Conservation (phyloP, 2,113 vertebrate genomes). For the Microcebus murinus region DNA sequence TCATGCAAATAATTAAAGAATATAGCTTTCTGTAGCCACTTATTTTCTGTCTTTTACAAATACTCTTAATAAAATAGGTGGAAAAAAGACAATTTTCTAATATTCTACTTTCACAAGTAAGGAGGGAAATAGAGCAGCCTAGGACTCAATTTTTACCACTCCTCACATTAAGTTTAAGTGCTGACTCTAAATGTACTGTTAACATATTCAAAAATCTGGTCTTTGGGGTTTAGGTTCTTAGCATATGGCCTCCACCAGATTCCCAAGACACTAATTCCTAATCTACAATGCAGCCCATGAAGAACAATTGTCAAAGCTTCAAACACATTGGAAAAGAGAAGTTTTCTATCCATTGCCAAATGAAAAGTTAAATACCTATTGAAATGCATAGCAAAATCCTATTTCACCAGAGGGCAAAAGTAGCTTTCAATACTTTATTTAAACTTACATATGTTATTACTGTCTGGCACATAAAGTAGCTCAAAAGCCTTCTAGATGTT, state of each 20-base stretch:
- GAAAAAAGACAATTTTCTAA: neutral
- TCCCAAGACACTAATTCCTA: slow-evolving; percentile 29
- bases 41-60: neutral
- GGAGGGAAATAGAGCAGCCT: neutral
- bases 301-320: slow-evolving; percentile 22
- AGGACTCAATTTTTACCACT: neutral
- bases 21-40: neutral
- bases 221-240: neutral
- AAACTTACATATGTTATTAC: slow-evolving; percentile 60
- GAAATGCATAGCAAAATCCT: slow-evolving; percentile 60
- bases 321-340: neutral
- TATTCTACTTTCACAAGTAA: neutral
- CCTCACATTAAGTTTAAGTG: neutral
- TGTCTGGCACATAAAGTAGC: slow-evolving; percentile 34
- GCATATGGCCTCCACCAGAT: neutral
- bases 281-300: neutral
- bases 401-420: slow-evolving; percentile 65
- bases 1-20: neutral
- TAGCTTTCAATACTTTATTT: slow-evolving; percentile 65
- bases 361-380: slow-evolving; percentile 67
- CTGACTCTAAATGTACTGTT: neutral
- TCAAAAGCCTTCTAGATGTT: slow-evolving; percentile 50
- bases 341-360: slow-evolving; percentile 51
- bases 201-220: slow-evolving; percentile 17
- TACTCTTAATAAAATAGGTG: neutral